Conservation (phyloP, 2,888 invertebrate species). For the Drosophila histrio region DNA sequence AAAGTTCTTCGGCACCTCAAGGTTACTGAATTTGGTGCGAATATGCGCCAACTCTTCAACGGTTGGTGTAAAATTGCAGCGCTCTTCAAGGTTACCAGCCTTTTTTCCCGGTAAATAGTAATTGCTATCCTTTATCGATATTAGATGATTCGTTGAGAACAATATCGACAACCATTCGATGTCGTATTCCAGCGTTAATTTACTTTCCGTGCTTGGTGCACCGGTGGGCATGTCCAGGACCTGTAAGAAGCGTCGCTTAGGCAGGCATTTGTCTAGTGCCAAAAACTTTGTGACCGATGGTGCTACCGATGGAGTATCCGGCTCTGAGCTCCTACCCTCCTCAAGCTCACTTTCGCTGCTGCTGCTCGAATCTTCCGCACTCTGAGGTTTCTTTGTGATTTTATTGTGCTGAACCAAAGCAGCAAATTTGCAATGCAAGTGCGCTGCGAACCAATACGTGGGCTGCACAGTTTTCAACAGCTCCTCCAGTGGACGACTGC, state of each 20-base stretch:
- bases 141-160: constrained; percentile 93
- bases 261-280: constrained; percentile 98
- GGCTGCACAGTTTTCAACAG: constrained; percentile 93
- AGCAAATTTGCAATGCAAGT: constrained; percentile 97
- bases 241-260: constrained; percentile 94
- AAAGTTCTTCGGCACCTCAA: constrained; percentile 92
- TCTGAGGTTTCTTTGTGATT: neutral
- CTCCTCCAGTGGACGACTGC: constrained; percentile 93
- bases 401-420: constrained; percentile 91
- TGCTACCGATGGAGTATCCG: neutral
- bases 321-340: neutral
- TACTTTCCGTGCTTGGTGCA: constrained; percentile 18
- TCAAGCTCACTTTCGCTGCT: constrained; percentile 42
- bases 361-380: constrained; percentile 1
- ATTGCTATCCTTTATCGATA: constrained; percentile 88
- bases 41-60: constrained; percentile 89
- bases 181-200: constrained; percentile 87
- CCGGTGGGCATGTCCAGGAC: constrained; percentile 86
- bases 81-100: constrained; percentile 85
- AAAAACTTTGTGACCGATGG: constrained; percentile 90
- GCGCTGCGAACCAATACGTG: constrained; percentile 97
- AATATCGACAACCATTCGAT: constrained; percentile 97
- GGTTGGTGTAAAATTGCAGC: constrained; percentile 87
- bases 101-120: constrained; percentile 93
- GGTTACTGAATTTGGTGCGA: constrained; percentile 87